A percentile compares a stretch with the other conserved stretches of the same genome.
These are phyloP conservation scores for Luperina nickerlii DNA, from an alignment of 2,888 invertebrate species.

Conservation along the genomic window DNA sequence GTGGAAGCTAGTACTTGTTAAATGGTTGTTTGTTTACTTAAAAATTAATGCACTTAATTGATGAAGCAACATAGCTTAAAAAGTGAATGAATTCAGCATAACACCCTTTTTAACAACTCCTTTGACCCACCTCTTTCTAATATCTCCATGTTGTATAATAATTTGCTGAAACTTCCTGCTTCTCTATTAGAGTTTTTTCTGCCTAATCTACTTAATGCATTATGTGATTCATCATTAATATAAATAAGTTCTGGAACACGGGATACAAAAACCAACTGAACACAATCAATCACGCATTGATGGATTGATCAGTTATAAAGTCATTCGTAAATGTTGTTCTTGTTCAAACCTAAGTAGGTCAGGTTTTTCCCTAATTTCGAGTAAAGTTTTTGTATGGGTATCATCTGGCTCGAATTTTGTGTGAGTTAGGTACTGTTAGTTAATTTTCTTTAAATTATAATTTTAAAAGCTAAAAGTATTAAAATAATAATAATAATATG, in stretches of 20 bases:
- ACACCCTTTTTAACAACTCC: too few relatives aligned
- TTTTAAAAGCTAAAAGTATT: too few relatives aligned
- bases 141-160: neutral
- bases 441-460: neutral
- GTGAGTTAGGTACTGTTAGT: neutral
- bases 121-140: too few relatives aligned
- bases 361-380: constrained; percentile 1
- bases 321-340: constrained; percentile 46
- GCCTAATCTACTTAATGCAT: neutral
- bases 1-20: too few relatives aligned
- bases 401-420: neutral
- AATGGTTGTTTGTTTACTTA: neutral
- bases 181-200: neutral
- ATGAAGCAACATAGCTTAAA: neutral
- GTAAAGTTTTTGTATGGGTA: neutral
- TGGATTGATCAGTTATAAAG: constrained; percentile 69
- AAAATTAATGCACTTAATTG: neutral
- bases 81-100: neutral
- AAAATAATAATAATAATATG: too few relatives aligned
- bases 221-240: constrained; percentile 37
- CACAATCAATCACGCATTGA: constrained; percentile 77
- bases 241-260: constrained; percentile 19
- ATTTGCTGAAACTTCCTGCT: neutral
- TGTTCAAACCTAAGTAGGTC: constrained; percentile 16
- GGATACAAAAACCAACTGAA: constrained; percentile 44